Base-by-base conservation (phyloP, 2,113 vertebrate species). In the Coregonus clupeaformis region DNA sequence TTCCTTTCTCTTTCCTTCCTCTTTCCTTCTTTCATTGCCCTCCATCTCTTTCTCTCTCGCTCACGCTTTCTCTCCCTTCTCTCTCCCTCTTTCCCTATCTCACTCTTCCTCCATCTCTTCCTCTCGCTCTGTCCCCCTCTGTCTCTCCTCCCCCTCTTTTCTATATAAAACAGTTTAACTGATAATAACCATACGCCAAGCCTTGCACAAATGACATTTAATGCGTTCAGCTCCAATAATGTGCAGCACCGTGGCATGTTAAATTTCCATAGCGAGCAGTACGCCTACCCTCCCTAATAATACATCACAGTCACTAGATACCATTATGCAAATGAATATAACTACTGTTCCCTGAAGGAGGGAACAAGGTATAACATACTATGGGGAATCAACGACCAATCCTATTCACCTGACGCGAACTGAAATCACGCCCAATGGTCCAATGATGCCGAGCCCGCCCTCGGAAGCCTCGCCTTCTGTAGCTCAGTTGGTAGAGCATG, bases 211-310 rank as follows among this genome's bases (percentile, higher is more conserved):
- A 92, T 87, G 88, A 90, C 86, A 90, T 86, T 83, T 92, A 92
- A 93, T 92, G 90, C 84, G 81, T 86, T 88, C 89, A 80, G 80
- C 85, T 85, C 84, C 76, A 84, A 86, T 92, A 91, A 92, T 90
- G 88, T 84, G 89, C 12, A 18, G 49, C 83, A 59, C 87, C 67
- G 55, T 87, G 84, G 86, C 87, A 87, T 85, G 89, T 89, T 86
- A 74, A 88, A 90, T 92, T 91, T 92, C 86, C 89, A 89, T 90
- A 89, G 89, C 49, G 70, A 60, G 64, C 71, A 82, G 77, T 82
- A 78, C 72, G 74, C 68, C 73, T 42, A 64, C 52, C 49, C 78
- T 79, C 86, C 90, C 86, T 89, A 89, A 42, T 11, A 42, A 89
- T 87, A 89, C 90, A 87, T 89, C 87, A 80, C 80, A 85, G 80